These are phyloP conservation scores for Ispidina lecontei DNA, from an alignment of 2,797 vertebrate species.

Conservation along the genomic window DNA sequence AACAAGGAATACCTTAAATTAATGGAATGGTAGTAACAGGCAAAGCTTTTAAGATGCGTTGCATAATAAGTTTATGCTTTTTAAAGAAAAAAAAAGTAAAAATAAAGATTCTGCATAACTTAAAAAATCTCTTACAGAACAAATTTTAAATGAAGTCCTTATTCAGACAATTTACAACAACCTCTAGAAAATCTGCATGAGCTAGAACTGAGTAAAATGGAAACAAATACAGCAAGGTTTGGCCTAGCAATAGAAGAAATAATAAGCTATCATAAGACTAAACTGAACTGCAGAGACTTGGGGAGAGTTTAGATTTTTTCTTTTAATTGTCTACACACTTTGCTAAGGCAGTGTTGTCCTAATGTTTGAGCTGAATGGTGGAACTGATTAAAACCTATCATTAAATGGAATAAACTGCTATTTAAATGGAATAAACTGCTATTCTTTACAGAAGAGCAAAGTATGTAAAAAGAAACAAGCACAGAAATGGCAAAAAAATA, in stretches of 20 bases:
- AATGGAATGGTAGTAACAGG: background rate
- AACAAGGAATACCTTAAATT: background rate
- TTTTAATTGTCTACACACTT: background rate
- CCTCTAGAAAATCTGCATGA: background rate
- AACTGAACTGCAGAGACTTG: background rate
- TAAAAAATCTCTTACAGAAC: background rate
- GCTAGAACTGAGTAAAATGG: background rate
- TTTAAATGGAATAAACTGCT: background rate
- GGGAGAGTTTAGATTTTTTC: background rate
- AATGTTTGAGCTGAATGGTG: background rate
- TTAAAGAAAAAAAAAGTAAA: background rate
- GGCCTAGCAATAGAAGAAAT: background rate
- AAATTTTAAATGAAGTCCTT: background rate
- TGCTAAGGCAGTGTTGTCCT: background rate
- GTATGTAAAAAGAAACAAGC: background rate
- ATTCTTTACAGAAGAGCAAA: background rate
- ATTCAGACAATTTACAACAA: background rate
- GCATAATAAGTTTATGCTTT: background rate
- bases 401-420: too few species aligned
- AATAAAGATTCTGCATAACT: background rate
- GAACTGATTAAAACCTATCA: background rate
- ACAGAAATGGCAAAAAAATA: background rate
- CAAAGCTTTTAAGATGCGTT: background rate
- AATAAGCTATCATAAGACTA: background rate
- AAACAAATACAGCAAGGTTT: background rate